Conservation (phyloP, 1,140 invertebrate genomes). For the Acromyrmex heyeri region DNA sequence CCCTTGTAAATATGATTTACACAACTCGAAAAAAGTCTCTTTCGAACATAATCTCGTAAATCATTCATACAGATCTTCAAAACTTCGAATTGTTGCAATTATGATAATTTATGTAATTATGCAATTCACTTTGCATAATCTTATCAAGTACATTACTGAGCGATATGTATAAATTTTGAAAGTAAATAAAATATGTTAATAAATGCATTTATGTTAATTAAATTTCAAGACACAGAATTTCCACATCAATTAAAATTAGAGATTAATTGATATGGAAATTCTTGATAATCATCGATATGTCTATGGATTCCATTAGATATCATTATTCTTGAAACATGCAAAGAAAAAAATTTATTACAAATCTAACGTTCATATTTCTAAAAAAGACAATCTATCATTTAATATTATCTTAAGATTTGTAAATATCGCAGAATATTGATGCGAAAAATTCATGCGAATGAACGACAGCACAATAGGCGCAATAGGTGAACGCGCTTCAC, state of each 20-base stretch:
- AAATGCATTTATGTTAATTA: not conserved
- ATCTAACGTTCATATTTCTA: not conserved
- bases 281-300: too few species aligned
- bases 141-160: not conserved
- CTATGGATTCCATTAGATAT: not conserved
- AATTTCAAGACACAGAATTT: slow-evolving; percentile 4
- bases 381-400: not conserved
- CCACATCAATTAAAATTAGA: not conserved
- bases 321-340: not conserved
- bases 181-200: not conserved
- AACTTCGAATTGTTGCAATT: not conserved
- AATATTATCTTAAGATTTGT: not conserved
- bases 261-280: not conserved
- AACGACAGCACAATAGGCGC: not conserved
- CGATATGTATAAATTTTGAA: not conserved
- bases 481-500: not conserved
- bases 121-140: slow-evolving; percentile 8
- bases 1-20: slow-evolving; percentile 29
- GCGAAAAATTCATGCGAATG: not conserved
- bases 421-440: not conserved
- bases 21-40: slow-evolving; percentile 5
- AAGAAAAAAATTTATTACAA: not conserved
- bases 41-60: not conserved
- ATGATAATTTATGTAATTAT: not conserved
- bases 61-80: not conserved